Evolutionary conservation across 2,797 vertebrate genomes (phyloP).

Genomic region (Sitta carolinensis): DNA sequence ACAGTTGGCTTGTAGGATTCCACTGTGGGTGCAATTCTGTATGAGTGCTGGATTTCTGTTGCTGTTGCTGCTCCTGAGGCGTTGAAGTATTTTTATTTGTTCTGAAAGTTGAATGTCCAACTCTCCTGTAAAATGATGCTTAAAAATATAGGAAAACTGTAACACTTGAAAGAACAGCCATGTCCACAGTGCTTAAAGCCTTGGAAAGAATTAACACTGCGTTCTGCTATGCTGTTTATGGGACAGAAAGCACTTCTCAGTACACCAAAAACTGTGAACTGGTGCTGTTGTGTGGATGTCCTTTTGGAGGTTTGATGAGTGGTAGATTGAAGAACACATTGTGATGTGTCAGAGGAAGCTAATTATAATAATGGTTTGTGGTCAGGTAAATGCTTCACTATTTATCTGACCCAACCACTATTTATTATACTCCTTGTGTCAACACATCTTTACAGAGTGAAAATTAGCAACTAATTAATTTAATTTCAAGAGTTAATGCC

Average conservation of each 20-base stretch:
- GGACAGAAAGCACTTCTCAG: background rate
- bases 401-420: conserved; percentile 44
- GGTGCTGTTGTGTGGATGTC: background rate
- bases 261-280: background rate
- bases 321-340: background rate
- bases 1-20: background rate
- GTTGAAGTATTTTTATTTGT: background rate
- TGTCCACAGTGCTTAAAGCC: background rate
- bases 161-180: background rate
- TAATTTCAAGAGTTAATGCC: conserved; percentile 51
- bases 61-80: background rate
- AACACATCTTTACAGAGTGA: conserved; percentile 49
- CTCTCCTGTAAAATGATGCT: background rate
- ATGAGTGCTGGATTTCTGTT: background rate
- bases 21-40: background rate
- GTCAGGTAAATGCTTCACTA: conserved; percentile 38
- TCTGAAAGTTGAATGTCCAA: background rate
- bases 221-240: background rate
- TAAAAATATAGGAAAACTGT: background rate
- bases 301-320: background rate
- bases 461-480: conserved; percentile 65
- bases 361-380: conserved; percentile 40
- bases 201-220: background rate
- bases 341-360: background rate
- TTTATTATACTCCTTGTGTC: conserved; percentile 30